Evolutionary conservation across 1,140 invertebrate species (phyloP), one percentile per base, ranked within the genome.

Genomic region (Orchesella cincta): DNA sequence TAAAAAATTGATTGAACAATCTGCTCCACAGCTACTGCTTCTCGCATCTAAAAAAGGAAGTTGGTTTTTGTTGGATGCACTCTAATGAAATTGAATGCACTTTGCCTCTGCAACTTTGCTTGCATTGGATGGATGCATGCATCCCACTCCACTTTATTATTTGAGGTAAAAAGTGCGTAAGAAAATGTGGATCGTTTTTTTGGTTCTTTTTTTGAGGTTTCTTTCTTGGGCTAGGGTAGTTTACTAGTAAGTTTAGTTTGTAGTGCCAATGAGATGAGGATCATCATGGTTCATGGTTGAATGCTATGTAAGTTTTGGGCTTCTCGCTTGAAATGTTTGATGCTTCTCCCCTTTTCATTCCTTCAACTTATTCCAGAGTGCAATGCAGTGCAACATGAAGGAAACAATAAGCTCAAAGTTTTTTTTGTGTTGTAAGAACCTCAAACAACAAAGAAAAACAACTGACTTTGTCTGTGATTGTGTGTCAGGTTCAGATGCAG

Each of bases 151-250:
- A 57, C 26, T 57, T 57, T 26, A 57, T 57, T 57, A 46, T 57
- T 67, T 67, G 31, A 67, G 62, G 62, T 67, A 18, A 67, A 67
- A 29, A 57, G n/a, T 67, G 62, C 8, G 14, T 5, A 14, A 67
- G n/a, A 26, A 57, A 57, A n/a, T n/a, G n/a, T n/a, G 39, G 39
- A 46, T 46, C 39, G n/a, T 57, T 57, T 57, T 23, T 23, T 57
- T 23, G n/a, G 23, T 18, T 18, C 54, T 23, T 57, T 57, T 57
- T 57, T 57, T 23, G 18, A 46, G 39, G 18, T 8, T 57, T 23
- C 12, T 67, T 33, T 29, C 62, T 67, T 67, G 31, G 62, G 62
- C 28, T 33, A 67, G 62, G 62, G 62, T 67, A 67, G 62, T 67
- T 57, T 57, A 57, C 23, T 5, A 57, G 12, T 26, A 14, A 57